Evolutionary conservation across 2,113 vertebrate genomes (phyloP), one percentile per base, ranked within the genome.

Genomic region (Macquaria ambigua): DNA sequence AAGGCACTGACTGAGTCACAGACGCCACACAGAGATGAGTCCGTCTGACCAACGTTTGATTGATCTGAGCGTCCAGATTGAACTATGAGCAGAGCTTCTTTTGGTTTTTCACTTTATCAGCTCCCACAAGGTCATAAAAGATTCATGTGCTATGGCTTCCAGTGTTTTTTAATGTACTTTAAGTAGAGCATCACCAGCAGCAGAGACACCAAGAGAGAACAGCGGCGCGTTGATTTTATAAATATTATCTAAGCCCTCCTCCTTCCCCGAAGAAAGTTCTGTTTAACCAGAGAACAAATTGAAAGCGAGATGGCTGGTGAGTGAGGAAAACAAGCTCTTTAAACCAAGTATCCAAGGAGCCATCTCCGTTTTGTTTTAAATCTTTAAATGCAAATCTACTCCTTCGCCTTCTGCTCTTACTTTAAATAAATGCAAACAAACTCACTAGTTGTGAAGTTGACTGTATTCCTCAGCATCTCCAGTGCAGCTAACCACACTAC

Each of bases 21-120:
- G 77, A 78, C 16, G 14, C 61, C 82, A 69, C 46, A 16, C 81
- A 79, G 74, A 89, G 83, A 79, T 52, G 71, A 84, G 85, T 79
- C 77, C 61, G 72, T 80, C 78, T 88, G 74, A 75, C 74, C 68
- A 82, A 92, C 86, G 55, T 76, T 80, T 92, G 93, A 95, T 88
- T 89, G 89, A 93, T 88, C 83, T 58, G 34, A 58, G 63, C 1
- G 43, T 83, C 76, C 82, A n/a, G 74, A 75, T 59, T 76, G 85
- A 73, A 56, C 78, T 50, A 50, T 43, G 80, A 87, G 84, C 78
- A 59, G 61, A 79, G 76, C 86, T 77, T 84, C 87, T 92, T 91
- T 94, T 94, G 84, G 84, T 94, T 86, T 93, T 91, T 87, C 82
- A 89, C 93, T 93, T 89, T 92, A 79, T 87, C 88, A 82, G 86